Base-by-base conservation (phyloP, 1,140 invertebrate species). In the Pachypsylla venusta region DNA sequence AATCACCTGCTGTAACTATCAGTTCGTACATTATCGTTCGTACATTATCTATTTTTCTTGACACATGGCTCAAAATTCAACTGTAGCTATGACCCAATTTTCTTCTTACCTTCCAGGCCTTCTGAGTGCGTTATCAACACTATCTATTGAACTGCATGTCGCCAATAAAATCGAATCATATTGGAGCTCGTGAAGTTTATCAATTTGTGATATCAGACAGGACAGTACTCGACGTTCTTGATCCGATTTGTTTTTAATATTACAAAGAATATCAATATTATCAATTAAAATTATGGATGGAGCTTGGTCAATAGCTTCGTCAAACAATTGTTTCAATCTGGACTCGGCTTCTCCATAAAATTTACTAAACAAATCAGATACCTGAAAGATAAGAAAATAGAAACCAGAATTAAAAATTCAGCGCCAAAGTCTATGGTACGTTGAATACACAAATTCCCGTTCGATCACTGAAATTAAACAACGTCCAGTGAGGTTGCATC, bases 241-340 rank as follows among this genome's bases (percentile, higher is more conserved):
- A 66, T 90, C 85, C 40, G 79, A 81, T 25, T 72, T 76, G 2
- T 77, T 75, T 60, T 79, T 75, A 60, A 77, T 81, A 0, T 84
- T 79, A 65, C 85, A 87, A 35, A 91, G 72, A 24, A 75, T 79
- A 63, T 90, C 84, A 27, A 92, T 76, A 68, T 91, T 83, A 71
- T 91, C 87, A 22, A 91, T 76, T 26, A 89, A 68, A 64, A 92
- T 75, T 27, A 91, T 75, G 65, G 77, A 78, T 1, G 86, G 84
- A 59, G 77, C 68, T 66, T 80, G 77, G 57, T 75, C 66, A 59
- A 78, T 76, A 2, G 87, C 88, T 64, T 81, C 76, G 20, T 79
- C 67, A 70, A 92, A 91, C 16, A 84, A 69, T 40, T 71, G 72
- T 63, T 73, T 77, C 59, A 92, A 72, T 35, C 75, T 80, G 25